A percentile compares a stretch with the other conserved stretches of the same genome.
Evolutionary conservation across 2,113 vertebrate genomes (phyloP).

Genomic region (Poicephalus meyeri): DNA sequence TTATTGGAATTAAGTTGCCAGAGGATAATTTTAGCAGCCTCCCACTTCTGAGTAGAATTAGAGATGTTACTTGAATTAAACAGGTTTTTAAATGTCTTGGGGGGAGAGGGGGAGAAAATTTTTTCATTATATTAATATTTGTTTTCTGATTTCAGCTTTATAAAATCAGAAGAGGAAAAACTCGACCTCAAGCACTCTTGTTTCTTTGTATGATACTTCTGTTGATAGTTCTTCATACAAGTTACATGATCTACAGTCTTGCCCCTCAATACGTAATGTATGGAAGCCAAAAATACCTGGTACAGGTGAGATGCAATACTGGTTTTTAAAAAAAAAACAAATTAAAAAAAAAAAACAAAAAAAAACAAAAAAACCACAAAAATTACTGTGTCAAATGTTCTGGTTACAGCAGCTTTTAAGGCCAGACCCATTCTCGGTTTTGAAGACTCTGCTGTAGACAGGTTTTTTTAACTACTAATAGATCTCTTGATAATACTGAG

Average conservation of each 20-base stretch:
- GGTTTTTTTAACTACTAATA: background rate
- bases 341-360: too few relatives aligned
- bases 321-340: background rate
- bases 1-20: background rate
- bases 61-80: background rate
- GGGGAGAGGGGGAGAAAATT: too few relatives aligned
- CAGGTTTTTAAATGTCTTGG: background rate
- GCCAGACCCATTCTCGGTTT: background rate
- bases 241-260: slow-evolving; percentile 98
- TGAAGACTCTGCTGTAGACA: background rate
- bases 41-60: background rate
- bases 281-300: slow-evolving; percentile 94
- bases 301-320: slow-evolving; percentile 79
- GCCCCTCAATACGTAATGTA: slow-evolving; percentile 99
- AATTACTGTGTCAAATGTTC: background rate
- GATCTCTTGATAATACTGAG: background rate
- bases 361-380: background rate
- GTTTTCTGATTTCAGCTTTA: slow-evolving; percentile 81
- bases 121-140: background rate
- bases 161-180: slow-evolving; percentile 92
- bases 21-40: background rate
- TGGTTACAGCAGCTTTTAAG: background rate
- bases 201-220: slow-evolving; percentile 99
- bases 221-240: slow-evolving; percentile 95
- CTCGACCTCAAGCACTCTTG: slow-evolving; percentile 93